Evolutionary conservation across 2,113 vertebrate genomes (phyloP).

Genomic region (Sceloporus tristichus): DNA sequence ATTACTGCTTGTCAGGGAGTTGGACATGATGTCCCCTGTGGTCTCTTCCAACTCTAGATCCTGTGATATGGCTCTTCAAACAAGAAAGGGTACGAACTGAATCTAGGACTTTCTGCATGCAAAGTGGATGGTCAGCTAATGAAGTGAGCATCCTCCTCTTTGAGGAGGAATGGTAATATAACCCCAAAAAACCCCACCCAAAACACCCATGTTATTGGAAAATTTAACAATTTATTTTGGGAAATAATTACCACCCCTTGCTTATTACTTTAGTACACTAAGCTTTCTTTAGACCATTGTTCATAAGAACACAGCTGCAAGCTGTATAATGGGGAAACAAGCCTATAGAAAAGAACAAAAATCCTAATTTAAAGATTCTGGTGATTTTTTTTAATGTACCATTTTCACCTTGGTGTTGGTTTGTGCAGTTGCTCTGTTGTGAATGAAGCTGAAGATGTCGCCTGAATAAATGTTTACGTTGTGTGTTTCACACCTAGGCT

Average conservation of each 20-base stretch:
- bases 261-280: not conserved
- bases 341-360: slow-evolving; percentile 53
- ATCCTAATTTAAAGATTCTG: slow-evolving; percentile 41
- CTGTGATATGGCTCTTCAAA: not conserved
- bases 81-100: not conserved
- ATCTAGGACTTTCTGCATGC: not conserved
- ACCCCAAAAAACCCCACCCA: not conserved
- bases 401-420: not conserved
- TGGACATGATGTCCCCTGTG: too few species aligned
- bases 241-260: not conserved
- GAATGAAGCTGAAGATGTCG: not conserved
- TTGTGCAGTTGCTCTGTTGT: not conserved
- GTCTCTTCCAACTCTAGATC: too few species aligned
- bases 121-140: not conserved
- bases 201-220: too few species aligned
- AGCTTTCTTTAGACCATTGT: not conserved
- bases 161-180: not conserved
- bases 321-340: slow-evolving; percentile 15
- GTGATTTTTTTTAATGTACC: not conserved
- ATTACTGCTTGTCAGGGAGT: too few species aligned
- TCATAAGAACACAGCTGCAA: slow-evolving; percentile 16
- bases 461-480: not conserved
- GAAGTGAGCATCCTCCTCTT: not conserved
- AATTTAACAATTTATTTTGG: not conserved
- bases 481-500: not conserved